Conservation (phyloP, 92 coral and sea anemone species). For the Porites lobata region DNA sequence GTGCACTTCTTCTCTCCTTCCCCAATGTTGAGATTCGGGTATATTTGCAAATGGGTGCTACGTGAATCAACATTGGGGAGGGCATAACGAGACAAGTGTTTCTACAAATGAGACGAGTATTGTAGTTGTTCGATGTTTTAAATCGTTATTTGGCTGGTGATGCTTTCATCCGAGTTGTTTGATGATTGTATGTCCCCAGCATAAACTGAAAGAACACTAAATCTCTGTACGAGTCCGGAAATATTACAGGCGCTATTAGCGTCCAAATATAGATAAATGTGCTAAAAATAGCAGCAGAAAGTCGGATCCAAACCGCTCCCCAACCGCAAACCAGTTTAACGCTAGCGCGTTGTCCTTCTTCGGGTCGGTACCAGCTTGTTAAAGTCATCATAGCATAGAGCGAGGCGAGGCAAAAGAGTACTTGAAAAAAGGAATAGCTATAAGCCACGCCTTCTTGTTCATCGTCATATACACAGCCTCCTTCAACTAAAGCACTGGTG, state of each 20-base stretch:
- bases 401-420: conserved; percentile 84
- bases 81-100: too few species aligned
- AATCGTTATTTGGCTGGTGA: neutral
- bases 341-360: conserved; percentile 89
- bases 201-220: conserved; percentile 95
- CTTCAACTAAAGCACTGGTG: conserved; percentile 23
- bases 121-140: neutral
- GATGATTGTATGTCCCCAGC: conserved; percentile 44
- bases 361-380: conserved; percentile 98
- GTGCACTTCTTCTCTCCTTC: too few species aligned
- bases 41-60: too few species aligned
- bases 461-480: conserved; percentile 72
- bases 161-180: neutral
- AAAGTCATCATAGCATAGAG: conserved; percentile 94
- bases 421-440: conserved; percentile 96
- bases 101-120: too few species aligned
- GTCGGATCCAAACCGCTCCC: conserved; percentile 98
- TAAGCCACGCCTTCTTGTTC: conserved; percentile 91
- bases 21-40: too few species aligned
- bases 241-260: conserved; percentile 91
- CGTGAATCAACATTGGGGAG: too few species aligned
- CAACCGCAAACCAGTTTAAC: conserved; percentile 94
- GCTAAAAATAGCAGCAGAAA: conserved; percentile 96
- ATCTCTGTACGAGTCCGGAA: conserved; percentile 92
- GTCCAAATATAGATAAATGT: conserved; percentile 98